Conservation (phyloP, 2,797 vertebrate species). For the Melopsittacus undulatus region DNA sequence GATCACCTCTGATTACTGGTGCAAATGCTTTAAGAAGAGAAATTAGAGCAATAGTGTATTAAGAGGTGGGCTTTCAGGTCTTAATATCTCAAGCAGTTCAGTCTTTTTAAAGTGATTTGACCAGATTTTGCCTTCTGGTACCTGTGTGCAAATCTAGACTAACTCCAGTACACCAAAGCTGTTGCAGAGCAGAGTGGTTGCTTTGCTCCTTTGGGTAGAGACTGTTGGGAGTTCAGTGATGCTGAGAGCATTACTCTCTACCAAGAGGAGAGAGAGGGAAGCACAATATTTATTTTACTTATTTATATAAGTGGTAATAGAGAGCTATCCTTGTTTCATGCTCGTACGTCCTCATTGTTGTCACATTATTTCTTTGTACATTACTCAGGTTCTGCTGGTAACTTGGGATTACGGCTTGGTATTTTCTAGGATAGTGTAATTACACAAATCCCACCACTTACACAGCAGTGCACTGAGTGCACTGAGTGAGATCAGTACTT, state of each 20-base stretch:
- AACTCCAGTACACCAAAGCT: background rate
- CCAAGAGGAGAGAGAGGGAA: background rate
- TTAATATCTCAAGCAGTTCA: conserved; percentile 54
- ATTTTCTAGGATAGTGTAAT: background rate
- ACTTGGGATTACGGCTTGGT: background rate
- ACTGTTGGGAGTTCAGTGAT: background rate
- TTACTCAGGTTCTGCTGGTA: background rate
- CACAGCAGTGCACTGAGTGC: background rate
- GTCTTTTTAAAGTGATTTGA: conserved; percentile 37
- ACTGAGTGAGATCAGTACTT: background rate
- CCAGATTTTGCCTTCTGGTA: conserved; percentile 11
- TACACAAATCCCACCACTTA: background rate
- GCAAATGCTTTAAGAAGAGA: conserved; percentile 68
- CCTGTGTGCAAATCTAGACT: background rate
- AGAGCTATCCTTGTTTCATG: background rate
- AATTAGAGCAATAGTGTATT: conserved; percentile 72
- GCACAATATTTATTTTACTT: background rate
- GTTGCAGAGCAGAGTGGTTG: background rate
- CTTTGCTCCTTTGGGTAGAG: background rate
- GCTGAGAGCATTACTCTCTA: background rate
- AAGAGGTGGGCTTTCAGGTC: conserved; percentile 46
- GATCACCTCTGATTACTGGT: conserved; percentile 63
- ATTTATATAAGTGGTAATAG: background rate
- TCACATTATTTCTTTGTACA: background rate
- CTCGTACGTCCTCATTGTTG: rapidly evolving